These are phyloP conservation scores for Carduelis carduelis DNA, from an alignment of 2,797 vertebrate species.

Conservation along the genomic window DNA sequence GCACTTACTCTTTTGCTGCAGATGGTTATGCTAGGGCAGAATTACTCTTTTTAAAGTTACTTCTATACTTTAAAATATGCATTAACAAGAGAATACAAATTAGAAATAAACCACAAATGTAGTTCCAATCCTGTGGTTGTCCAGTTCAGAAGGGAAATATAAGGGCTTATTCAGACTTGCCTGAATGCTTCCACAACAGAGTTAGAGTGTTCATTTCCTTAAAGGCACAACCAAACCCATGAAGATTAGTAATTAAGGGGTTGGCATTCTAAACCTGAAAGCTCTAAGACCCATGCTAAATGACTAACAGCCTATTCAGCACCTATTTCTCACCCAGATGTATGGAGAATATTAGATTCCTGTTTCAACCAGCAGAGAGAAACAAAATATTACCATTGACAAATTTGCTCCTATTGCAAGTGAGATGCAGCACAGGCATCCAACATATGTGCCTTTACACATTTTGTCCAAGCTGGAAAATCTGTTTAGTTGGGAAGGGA, in stretches of 20 bases:
- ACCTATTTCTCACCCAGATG: neutral
- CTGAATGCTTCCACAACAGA: neutral
- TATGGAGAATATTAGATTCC: neutral
- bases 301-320: neutral
- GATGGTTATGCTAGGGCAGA: conserved; percentile 14
- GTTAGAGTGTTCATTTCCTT: neutral
- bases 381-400: neutral
- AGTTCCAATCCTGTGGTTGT: neutral
- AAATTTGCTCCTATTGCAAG: neutral
- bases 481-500: neutral
- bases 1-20: conserved; percentile 17
- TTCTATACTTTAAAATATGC: conserved; percentile 3
- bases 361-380: neutral
- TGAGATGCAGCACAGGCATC: neutral
- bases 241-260: neutral
- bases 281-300: neutral
- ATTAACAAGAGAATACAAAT: neutral
- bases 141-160: neutral
- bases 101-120: neutral
- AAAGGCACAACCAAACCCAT: neutral
- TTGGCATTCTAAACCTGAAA: neutral
- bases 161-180: conserved; percentile 29
- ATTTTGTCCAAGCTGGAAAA: neutral
- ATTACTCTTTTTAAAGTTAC: neutral
- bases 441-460: neutral